Percentiles rank a stretch among this genome's conserved stretches.
Evolutionary conservation across 2,888 invertebrate genomes (phyloP).

Genomic region (Amaurobius ferox): DNA sequence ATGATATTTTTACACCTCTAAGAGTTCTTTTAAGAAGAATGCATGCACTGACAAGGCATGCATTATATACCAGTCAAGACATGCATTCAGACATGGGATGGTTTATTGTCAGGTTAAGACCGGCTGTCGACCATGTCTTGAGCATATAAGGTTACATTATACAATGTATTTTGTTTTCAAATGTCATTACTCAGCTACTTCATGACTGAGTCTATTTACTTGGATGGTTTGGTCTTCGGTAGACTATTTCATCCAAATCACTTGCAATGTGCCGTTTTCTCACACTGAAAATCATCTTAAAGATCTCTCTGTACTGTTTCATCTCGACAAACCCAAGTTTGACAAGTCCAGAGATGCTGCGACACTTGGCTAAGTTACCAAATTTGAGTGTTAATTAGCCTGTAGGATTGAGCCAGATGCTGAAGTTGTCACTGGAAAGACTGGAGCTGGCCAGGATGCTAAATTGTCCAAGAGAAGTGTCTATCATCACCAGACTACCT

Average conservation of each 20-base stretch:
- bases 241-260: constrained; percentile 92
- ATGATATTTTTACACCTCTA: no score
- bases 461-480: constrained; percentile 87
- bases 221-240: constrained; percentile 88
- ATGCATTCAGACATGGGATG: constrained; percentile 95
- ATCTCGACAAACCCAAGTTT: constrained; percentile 86
- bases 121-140: constrained; percentile 97
- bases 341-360: constrained; percentile 89
- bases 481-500: no score
- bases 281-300: constrained; percentile 82
- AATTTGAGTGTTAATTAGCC: constrained; percentile 94
- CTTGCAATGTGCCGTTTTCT: constrained; percentile 82
- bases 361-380: constrained; percentile 93
- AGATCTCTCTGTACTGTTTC: constrained; percentile 88
- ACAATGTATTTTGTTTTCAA: constrained; percentile 96
- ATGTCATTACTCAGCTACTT: constrained; percentile 92
- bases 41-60: no score
- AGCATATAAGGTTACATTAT: constrained; percentile 96
- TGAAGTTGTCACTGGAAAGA: constrained; percentile 91
- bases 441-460: constrained; percentile 85
- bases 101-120: constrained; percentile 92
- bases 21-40: no score
- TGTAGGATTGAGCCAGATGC: constrained; percentile 81
- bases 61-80: constrained; percentile 83
- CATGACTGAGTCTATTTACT: constrained; percentile 88